Evolutionary conservation across 2,797 vertebrate species (phyloP), one percentile per base, ranked within the genome.

Genomic region (Ciconia nigra): DNA sequence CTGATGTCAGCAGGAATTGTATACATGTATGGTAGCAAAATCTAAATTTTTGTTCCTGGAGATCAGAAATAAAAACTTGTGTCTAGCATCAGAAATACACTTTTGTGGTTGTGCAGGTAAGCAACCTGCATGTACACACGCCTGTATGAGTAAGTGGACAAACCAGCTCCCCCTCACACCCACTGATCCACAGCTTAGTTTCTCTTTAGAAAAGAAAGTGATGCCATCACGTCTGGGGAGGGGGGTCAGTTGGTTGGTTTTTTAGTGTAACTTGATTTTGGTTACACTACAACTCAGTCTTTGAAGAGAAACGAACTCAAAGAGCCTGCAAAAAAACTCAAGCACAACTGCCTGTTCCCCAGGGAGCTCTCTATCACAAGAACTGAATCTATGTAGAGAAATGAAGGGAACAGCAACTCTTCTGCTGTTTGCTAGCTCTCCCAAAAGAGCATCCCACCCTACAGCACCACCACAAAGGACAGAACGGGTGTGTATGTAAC

Each of bases 221-320:
- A n/a, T 84, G 83, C 76, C 83, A 55, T 44, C 72, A 13, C 0
- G 3, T 82, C 66, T 73, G 15, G 16, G 10, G 20, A 14, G 4
- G 2, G 3, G 7, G 10, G 6, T 1, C 46, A 26, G 10, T 44
- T 42, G 55, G 2, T 29, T 69, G 47, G 2, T 9, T 67, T 94
- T 74, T 76, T 35, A 70, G 18, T 46, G 33, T 42, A 83, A 57
- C 18, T 78, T 72, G 24, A 72, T 85, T 96, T 89, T 83, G 73
- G 78, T 93, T 46, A 61, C 31, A 18, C 42, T 74, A 54, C 57
- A 81, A 41, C 31, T 29, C 21, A 19, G 42, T 47, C 62, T 91
- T 76, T 52, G 44, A 84, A 82, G 18, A 90, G 49, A 83, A 95
- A 86, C 0, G 0, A 82, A 58, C 62, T 73, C 74, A 57, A 87